A percentile compares a stretch with the other conserved stretches of the same genome.
Evolutionary conservation across 2,888 invertebrate genomes (phyloP).

Genomic region (Ophonus ardosiacus): DNA sequence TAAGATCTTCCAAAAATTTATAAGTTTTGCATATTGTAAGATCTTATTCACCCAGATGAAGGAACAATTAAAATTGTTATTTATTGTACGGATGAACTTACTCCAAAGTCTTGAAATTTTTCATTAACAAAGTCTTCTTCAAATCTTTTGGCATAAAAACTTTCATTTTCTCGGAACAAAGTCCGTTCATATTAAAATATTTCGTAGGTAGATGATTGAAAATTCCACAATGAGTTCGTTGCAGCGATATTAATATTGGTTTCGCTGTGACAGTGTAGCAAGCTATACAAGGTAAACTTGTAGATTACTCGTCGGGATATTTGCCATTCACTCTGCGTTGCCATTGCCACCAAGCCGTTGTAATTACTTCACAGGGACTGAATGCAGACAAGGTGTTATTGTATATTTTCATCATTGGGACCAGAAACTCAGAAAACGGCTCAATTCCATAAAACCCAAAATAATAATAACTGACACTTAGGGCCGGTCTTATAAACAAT

Average conservation of each 20-base stretch:
- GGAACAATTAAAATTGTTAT: too few relatives aligned
- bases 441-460: too few relatives aligned
- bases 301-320: conserved; percentile 20
- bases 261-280: neutral
- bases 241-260: conserved; percentile 17
- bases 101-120: neutral
- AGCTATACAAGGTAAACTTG: conserved; percentile 1
- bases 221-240: conserved; percentile 39
- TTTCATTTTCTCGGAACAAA: conserved; percentile 32
- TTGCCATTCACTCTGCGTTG: neutral
- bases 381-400: neutral
- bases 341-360: neutral
- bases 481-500: too few relatives aligned
- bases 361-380: neutral
- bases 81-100: too few relatives aligned
- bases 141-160: neutral
- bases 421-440: too few relatives aligned
- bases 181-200: conserved; percentile 53
- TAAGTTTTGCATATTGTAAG: too few relatives aligned
- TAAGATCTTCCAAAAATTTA: too few relatives aligned
- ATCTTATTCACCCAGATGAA: too few relatives aligned
- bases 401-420: neutral
- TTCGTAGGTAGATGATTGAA: conserved; percentile 51
- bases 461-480: too few relatives aligned
- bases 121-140: neutral